Base-by-base conservation (phyloP, 2,888 invertebrate genomes). In the Thumatha senex region DNA sequence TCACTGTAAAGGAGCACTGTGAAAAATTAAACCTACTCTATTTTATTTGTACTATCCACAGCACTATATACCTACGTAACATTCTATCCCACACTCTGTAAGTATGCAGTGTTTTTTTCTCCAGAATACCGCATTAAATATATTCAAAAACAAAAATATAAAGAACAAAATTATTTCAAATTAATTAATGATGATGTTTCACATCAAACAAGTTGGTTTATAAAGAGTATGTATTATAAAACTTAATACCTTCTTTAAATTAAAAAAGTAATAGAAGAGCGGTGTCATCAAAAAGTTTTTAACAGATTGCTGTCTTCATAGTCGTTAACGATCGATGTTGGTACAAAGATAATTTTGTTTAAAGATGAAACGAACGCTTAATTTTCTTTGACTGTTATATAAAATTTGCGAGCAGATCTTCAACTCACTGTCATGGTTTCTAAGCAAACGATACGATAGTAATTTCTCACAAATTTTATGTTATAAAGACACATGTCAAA, bases 321-420 rank as follows among this genome's bases (percentile, higher is more conserved):
- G 54, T 75, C 68, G 67, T 71, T 69, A 69, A 70, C 56, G 54
- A 45, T 53, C 53, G 59, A 61, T 67, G 67, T 70, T 65, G 57
- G 61, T 54, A 65, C 62, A 72, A 72, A 74, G 64, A 68, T 54
- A 60, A 42, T 45, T 59, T 65, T 71, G 8, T 66, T 64, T 61
- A 49, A 63, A 75, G 63, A 72, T 67, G 72, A 72, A 74, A 70
- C 49, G 46, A 58, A 55, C 35, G 53, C 58, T 51, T 51, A 10
- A 51, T 66, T 62, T 18, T 62, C 29, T 66, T 59, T 65, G 46
- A 57, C 59, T 54, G 48, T 40, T 65, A 65, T 62, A 8, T 8
- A 57, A 58, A 65, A 51, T 62, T 52, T 42, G 51, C 58, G 49
- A 36, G 55, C 52, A 48, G 41, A 56, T 49, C n/a, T n/a, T n/a